Conservation (phyloP, 2,797 vertebrate species). For the Channa striata region DNA sequence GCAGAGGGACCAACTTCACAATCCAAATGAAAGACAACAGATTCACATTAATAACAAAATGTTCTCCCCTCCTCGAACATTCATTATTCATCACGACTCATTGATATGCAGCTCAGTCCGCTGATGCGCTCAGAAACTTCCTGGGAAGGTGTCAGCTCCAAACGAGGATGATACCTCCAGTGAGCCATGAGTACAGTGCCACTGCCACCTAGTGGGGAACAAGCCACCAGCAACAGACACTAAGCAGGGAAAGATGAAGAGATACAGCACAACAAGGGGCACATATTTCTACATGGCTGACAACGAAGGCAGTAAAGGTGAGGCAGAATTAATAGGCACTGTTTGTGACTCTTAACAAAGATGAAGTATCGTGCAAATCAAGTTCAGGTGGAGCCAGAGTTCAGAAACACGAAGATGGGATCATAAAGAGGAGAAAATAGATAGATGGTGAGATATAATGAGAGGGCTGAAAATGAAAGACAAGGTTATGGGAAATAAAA, state of each 20-base stretch:
- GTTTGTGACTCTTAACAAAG: constrained; percentile 4
- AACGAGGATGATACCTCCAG: not conserved
- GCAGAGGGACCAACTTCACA: constrained; percentile 65
- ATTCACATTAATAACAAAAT: constrained; percentile 74
- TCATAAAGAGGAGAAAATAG: not conserved
- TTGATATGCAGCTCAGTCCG: constrained; percentile 66
- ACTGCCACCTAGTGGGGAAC: constrained; percentile 78
- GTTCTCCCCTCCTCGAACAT: constrained; percentile 54
- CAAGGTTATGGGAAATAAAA: not conserved
- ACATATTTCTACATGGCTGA: not conserved
- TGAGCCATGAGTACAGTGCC: constrained; percentile 50
- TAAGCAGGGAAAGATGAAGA: not conserved
- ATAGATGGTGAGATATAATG: constrained; percentile 5
- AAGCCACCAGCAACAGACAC: constrained; percentile 9
- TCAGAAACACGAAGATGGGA: constrained; percentile 1
- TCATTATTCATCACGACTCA: constrained; percentile 75
- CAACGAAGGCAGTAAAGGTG: not conserved
- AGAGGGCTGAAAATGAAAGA: not conserved
- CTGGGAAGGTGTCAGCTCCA: constrained; percentile 45
- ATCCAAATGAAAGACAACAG: constrained; percentile 75
- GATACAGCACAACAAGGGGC: not conserved
- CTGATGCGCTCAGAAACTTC: constrained; percentile 57
- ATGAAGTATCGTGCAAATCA: not conserved
- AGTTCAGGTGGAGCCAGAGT: not conserved
- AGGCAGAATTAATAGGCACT: not conserved